Evolutionary conservation across 2,888 invertebrate genomes (phyloP).

Genomic region (Pilophorus perplexus): DNA sequence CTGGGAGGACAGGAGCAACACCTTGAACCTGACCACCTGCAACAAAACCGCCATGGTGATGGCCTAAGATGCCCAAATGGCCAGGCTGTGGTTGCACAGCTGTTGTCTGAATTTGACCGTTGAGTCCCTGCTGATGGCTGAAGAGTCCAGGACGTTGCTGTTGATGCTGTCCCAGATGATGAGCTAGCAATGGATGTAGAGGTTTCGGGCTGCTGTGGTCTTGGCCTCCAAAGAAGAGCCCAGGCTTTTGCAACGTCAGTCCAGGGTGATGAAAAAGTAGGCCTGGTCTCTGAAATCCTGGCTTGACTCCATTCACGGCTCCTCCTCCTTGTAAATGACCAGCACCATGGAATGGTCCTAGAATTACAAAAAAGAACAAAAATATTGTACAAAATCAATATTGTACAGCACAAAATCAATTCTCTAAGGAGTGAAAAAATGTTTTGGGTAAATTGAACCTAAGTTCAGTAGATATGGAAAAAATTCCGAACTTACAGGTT

Average conservation of each 20-base stretch:
- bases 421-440: too few relatives aligned
- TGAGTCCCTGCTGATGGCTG: too few relatives aligned
- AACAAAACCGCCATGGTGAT: background rate
- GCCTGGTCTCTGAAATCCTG: slow-evolving; percentile 9
- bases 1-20: background rate
- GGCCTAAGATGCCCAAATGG: too few relatives aligned
- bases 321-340: slow-evolving; percentile 28
- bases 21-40: background rate
- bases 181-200: background rate
- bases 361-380: background rate
- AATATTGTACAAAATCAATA: background rate
- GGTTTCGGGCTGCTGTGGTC: background rate
- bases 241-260: slow-evolving; percentile 6
- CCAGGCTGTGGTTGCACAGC: too few relatives aligned
- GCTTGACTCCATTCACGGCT: background rate
- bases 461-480: too few relatives aligned
- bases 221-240: slow-evolving; percentile 1
- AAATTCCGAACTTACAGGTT: too few relatives aligned
- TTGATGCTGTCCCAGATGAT: background rate
- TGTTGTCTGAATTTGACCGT: too few relatives aligned
- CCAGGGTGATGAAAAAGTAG: background rate
- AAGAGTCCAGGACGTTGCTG: background rate
- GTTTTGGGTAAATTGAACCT: too few relatives aligned
- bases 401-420: too few relatives aligned
- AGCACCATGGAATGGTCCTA: slow-evolving; percentile 24